phyloP scores from a whole-genome alignment of 2,113 vertebrate species.

The Neodon shergylaensis region DNA sequence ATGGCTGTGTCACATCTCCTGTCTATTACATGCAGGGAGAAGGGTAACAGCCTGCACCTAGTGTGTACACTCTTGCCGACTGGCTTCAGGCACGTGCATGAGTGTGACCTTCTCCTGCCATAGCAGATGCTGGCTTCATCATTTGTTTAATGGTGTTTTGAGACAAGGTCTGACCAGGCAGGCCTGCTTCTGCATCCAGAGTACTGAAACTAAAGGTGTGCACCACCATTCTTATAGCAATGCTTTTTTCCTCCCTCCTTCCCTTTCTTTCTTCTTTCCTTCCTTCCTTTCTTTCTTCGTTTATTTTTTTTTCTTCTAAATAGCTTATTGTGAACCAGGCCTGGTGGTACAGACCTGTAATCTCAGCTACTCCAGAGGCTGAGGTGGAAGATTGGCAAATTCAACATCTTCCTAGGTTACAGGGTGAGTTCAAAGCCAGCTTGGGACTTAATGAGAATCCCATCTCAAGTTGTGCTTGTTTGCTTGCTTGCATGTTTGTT shows the following conservation, averaged over 20 bases:
- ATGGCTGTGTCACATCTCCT: not conserved
- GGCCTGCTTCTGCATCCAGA: not conserved
- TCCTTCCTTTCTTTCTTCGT: rapidly evolving
- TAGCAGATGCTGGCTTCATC: not conserved
- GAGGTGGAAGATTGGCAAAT: not conserved
- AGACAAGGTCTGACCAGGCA: not conserved
- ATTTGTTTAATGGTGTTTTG: not conserved
- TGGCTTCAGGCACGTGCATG: not conserved
- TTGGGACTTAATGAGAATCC: not conserved
- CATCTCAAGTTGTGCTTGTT: not conserved
- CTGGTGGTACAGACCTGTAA: not conserved
- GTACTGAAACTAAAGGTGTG: not conserved
- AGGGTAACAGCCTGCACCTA: not conserved
- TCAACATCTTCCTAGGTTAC: not conserved
- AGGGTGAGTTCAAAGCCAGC: not conserved
- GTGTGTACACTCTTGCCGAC: not conserved
- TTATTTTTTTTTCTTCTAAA: not conserved
- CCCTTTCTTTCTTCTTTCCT: too few species aligned
- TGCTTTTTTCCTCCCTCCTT: not conserved
- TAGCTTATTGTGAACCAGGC: not conserved
- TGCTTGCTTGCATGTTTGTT: not conserved
- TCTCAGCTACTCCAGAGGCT: not conserved
- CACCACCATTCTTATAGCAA: not conserved
- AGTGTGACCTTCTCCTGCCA: not conserved
- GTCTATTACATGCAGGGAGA: not conserved